Percentiles rank a stretch among this genome's conserved stretches.
phyloP scores from a whole-genome alignment of 1,140 invertebrate genomes.

The Penaeus vannamei region DNA sequence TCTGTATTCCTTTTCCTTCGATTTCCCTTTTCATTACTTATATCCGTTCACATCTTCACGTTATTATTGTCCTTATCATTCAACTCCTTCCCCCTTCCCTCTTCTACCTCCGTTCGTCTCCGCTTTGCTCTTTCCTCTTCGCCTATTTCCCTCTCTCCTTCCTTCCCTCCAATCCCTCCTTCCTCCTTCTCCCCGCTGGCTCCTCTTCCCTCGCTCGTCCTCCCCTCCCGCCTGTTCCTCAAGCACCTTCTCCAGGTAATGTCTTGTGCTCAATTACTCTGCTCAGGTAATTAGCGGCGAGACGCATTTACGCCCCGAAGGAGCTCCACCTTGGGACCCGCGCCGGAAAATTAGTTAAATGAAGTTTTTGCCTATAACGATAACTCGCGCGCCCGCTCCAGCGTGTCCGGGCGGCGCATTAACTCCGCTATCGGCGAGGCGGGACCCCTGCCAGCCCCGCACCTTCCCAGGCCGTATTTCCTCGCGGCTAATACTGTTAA shows the following conservation, averaged over 20 bases:
- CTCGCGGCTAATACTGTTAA: slow-evolving; percentile 46
- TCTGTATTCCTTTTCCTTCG: too few species aligned
- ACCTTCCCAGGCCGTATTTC: slow-evolving; percentile 19
- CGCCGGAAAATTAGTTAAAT: slow-evolving; percentile 43
- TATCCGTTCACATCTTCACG: too few species aligned
- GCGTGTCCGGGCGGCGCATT: slow-evolving; percentile 8
- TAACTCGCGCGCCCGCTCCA: slow-evolving; percentile 34
- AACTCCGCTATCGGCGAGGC: not conserved
- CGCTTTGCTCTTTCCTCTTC: too few species aligned
- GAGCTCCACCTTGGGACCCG: not conserved
- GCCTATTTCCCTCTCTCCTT: too few species aligned
- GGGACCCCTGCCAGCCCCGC: not conserved
- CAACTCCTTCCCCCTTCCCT: too few species aligned
- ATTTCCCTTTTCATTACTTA: too few species aligned
- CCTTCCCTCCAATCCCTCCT: not conserved
- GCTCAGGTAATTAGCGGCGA: slow-evolving; percentile 38
- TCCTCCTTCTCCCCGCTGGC: too few species aligned
- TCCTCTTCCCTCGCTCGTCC: not conserved
- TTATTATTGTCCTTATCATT: too few species aligned
- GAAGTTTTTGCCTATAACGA: slow-evolving; percentile 51
- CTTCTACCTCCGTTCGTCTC: too few species aligned
- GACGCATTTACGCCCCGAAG: slow-evolving; percentile 32
- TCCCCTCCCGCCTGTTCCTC: not conserved
- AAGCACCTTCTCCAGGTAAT: slow-evolving; percentile 4
- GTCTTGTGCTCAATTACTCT: slow-evolving; percentile 29